These are phyloP conservation scores for Rhamphomyia laevipes DNA, from an alignment of 2,888 invertebrate genomes.

Conservation along the genomic window DNA sequence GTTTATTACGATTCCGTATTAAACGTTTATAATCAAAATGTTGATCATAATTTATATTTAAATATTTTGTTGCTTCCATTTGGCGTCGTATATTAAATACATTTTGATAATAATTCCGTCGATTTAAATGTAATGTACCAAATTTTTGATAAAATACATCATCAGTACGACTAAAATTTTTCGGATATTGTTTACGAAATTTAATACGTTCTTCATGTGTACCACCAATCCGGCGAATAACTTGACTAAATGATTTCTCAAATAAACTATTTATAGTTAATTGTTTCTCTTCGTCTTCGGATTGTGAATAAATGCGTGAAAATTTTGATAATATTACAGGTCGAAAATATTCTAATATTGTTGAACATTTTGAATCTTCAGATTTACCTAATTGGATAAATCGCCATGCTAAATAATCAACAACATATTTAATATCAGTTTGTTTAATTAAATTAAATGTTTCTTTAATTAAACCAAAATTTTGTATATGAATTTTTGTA, in stretches of 20 bases:
- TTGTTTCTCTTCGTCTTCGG: conserved; percentile 1
- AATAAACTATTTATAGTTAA: not conserved
- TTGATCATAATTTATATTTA: not conserved
- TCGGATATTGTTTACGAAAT: conserved; percentile 2
- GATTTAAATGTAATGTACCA: not conserved
- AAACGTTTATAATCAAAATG: not conserved
- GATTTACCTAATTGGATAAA: conserved; percentile 1
- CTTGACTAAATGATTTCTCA: conserved; percentile 1
- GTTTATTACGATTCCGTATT: conserved; percentile 1
- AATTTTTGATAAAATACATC: not conserved
- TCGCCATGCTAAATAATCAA: conserved; percentile 1
- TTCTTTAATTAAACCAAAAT: conserved; percentile 1
- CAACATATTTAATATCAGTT: not conserved
- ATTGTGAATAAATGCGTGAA: not conserved
- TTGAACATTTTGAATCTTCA: conserved; percentile 1
- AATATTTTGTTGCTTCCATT: conserved; percentile 1
- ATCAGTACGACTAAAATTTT: not conserved
- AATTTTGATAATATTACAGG: not conserved
- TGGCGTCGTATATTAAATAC: not conserved
- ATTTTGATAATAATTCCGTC: not conserved
- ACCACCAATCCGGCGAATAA: not conserved
- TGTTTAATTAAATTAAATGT: not conserved
- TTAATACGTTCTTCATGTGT: not conserved
- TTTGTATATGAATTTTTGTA: conserved; percentile 1
- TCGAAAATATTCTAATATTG: not conserved